Conservation (phyloP, 2,797 vertebrate genomes). For the Cygnus olor region DNA sequence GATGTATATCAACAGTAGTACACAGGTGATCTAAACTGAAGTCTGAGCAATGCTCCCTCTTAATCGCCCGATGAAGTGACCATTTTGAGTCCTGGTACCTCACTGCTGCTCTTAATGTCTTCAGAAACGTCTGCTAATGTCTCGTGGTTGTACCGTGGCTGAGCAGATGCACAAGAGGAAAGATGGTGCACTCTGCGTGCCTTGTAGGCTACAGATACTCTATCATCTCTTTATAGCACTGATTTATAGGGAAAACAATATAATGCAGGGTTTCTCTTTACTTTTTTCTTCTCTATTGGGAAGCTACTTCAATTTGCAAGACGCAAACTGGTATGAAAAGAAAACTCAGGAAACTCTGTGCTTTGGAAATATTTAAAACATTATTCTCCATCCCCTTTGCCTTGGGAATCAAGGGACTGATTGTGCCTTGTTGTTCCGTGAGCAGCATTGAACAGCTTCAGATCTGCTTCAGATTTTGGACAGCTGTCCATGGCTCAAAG, state of each 20-base stretch:
- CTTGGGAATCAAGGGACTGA: not conserved
- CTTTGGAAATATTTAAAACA: not conserved
- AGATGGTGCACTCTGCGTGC: not conserved
- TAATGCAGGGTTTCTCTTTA: not conserved
- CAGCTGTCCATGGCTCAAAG: not conserved
- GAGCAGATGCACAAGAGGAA: slow-evolving; percentile 36
- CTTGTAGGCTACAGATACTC: not conserved
- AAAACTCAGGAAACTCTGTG: not conserved
- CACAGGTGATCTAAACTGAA: not conserved
- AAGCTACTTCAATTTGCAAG: not conserved
- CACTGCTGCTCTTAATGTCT: not conserved
- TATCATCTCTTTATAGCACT: not conserved
- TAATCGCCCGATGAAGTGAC: not conserved
- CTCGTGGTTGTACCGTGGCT: not conserved
- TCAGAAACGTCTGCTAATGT: not conserved
- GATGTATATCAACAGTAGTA: not conserved
- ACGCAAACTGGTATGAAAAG: not conserved
- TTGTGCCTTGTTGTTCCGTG: not conserved
- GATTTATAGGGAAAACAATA: not conserved
- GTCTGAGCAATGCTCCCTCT: not conserved
- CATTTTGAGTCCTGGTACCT: not conserved
- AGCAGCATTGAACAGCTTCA: not conserved
- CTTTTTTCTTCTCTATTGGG: not conserved
- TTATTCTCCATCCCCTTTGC: not conserved
- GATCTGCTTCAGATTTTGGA: not conserved